phyloP scores from a whole-genome alignment of 2,113 vertebrate species.

The Rhabdornis inornatus region DNA sequence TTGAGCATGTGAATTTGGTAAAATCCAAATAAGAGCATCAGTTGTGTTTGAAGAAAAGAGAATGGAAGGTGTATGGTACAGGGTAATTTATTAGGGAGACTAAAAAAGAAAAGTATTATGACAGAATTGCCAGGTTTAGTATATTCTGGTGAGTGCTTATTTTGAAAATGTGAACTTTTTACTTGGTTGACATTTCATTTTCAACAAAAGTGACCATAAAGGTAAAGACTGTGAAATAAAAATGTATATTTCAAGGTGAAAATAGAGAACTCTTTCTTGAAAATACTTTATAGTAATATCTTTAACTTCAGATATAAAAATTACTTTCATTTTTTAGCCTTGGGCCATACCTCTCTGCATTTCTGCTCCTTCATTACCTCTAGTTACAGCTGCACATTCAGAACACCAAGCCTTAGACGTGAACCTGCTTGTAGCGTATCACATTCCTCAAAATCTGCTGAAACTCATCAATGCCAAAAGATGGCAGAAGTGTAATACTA shows the following conservation, averaged over 20 bases:
- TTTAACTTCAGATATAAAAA: not conserved
- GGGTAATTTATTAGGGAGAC: not conserved
- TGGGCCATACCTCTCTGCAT: not conserved
- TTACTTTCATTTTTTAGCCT: not conserved
- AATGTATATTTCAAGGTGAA: not conserved
- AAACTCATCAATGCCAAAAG: not conserved
- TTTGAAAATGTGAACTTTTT: not conserved
- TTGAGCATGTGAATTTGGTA: not conserved
- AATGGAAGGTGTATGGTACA: not conserved
- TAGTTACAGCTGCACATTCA: not conserved
- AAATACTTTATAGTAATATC: not conserved
- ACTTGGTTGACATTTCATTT: not conserved
- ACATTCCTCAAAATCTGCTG: not conserved
- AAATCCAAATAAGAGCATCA: not conserved
- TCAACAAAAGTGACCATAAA: not conserved
- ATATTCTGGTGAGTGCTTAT: not conserved
- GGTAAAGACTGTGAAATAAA: slow-evolving; percentile 24
- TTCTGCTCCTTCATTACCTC: not conserved
- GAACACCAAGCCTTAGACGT: accelerated
- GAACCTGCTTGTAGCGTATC: not conserved
- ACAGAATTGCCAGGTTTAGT: not conserved
- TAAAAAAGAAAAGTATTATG: not conserved
- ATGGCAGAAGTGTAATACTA: not conserved
- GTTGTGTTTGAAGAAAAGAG: not conserved
- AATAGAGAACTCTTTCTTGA: not conserved